Evolutionary conservation across 2,888 invertebrate genomes (phyloP), one percentile per base, ranked within the genome.

Genomic region (Fragum fragum): DNA sequence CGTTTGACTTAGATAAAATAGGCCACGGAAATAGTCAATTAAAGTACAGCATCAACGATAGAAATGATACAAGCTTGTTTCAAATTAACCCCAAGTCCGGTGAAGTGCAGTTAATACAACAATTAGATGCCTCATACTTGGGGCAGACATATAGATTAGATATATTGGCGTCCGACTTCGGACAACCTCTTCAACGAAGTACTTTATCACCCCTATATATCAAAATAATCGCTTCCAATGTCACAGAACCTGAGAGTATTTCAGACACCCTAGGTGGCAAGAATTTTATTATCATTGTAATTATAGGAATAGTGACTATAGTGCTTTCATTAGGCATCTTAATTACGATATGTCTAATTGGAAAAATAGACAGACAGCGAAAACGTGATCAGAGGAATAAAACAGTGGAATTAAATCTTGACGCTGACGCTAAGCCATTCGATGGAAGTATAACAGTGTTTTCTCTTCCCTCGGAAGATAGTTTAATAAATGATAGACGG

Each of bases 1-100:
- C 92, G 5, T 29, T 55, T 16, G 93, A 93, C 63, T 69, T 68
- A 1, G 93, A 93, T 85, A 82, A 88, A 21, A 86, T 88, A 0
- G 85, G 87, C 36, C 88, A 80, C 14, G 76, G 77, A 14, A 92
- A 92, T 91, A 89, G 94, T 73, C 82, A 87, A 47, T 79, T 92
- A 7, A 73, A 76, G 68, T 92, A 85, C 73, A 72, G 75, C 5
- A 86, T 92, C 28, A 80, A 83, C 14, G 81, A 79, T 18, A 93
- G 95, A 26, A 95, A 95, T 80, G 84, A 88, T 21, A 76, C 85
- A 7, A 75, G 86, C 28, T 79, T 89, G 7, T 91, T 91, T 76
- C 81, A 84, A 61, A 89, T 91, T 14, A 83, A 89, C 55, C 85
- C 87, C 21, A 84, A 83, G 11, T 85, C 88, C 0, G 91, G 91